Evolutionary conservation across 2,113 vertebrate genomes (phyloP).

Genomic region (human): GRCh38 chr13:47756001-47756500

Average conservation of each 20-base stretch:
- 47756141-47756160: background rate
- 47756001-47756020: slow-evolving; percentile 29
- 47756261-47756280: background rate
- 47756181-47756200: background rate
- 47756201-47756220: slow-evolving; percentile 42
- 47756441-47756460: background rate
- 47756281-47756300: background rate
- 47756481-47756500: slow-evolving; percentile 2
- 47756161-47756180: background rate
- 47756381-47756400: background rate
- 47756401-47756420: background rate
- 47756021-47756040: slow-evolving; percentile 14
- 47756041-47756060: background rate
- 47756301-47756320: background rate
- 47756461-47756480: background rate
- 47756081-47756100: background rate
- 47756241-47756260: background rate
- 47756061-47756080: slow-evolving; percentile 35
- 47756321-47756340: background rate
- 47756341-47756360: background rate
- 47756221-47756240: slow-evolving; percentile 14
- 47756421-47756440: background rate
- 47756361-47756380: background rate
- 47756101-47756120: background rate
- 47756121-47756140: background rate